Percentiles rank a stretch among this genome's conserved stretches.
These are phyloP conservation scores for Nycteola revayana DNA, from an alignment of 2,888 invertebrate genomes.

Conservation along the genomic window DNA sequence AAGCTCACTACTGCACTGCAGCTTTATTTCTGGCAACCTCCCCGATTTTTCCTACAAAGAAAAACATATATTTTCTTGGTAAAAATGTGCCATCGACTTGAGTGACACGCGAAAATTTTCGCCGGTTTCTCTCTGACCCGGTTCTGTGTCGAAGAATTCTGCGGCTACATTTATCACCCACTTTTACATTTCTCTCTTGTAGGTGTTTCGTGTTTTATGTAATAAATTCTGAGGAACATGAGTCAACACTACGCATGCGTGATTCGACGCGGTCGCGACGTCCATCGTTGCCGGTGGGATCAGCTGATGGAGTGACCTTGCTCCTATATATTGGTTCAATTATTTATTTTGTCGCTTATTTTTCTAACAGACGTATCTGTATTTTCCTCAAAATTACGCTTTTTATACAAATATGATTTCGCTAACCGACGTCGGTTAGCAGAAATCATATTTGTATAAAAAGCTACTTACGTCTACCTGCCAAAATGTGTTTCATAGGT, in stretches of 20 bases:
- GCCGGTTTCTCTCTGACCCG: conserved; percentile 49
- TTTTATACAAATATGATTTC: too few species aligned
- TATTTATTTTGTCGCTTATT: too few species aligned
- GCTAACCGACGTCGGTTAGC: too few species aligned
- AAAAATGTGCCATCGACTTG: conserved; percentile 39
- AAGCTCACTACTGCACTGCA: conserved; percentile 78
- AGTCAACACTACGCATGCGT: conserved; percentile 29
- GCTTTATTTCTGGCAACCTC: conserved; percentile 78
- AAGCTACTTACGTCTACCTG: too few species aligned
- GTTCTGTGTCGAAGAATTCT: conserved; percentile 31
- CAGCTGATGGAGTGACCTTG: conserved; percentile 35
- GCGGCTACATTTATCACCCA: conserved; percentile 13
- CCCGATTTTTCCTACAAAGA: conserved; percentile 45
- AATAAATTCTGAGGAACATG: conserved; percentile 12
- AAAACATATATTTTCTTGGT: conserved; percentile 34
- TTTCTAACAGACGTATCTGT: too few species aligned
- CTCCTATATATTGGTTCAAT: conserved; percentile 25
- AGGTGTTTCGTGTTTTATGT: conserved; percentile 17
- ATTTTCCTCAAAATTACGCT: too few species aligned
- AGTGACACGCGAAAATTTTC: conserved; percentile 37
- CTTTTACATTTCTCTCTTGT: conserved; percentile 17
- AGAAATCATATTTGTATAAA: too few species aligned
- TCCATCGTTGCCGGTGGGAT: conserved; percentile 5
- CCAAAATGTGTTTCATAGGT: too few species aligned
- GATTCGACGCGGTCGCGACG: conserved; percentile 3